Percentiles rank a stretch among this genome's conserved stretches.
phyloP scores from a whole-genome alignment of 2,797 vertebrate genomes.

The Mormyrus hasselquistii region DNA sequence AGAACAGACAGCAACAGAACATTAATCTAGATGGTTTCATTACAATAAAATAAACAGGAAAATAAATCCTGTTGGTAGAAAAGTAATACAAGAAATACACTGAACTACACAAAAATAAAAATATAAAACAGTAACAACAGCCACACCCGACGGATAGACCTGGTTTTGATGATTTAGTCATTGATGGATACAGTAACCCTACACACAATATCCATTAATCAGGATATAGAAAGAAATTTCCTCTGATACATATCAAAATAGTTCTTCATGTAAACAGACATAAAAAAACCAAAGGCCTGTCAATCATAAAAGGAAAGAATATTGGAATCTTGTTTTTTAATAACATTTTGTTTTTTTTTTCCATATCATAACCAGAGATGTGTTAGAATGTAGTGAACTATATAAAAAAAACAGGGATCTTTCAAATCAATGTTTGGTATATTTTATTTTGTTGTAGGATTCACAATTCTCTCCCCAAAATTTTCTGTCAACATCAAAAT shows the following conservation, averaged over 20 bases:
- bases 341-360: not conserved
- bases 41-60: not conserved
- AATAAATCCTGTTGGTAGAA: not conserved
- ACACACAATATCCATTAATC: not conserved
- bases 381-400: not conserved
- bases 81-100: not conserved
- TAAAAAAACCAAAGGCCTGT: not conserved
- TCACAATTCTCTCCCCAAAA: not conserved
- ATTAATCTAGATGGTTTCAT: not conserved
- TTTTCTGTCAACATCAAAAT: not conserved
- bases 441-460: not conserved
- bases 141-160: not conserved
- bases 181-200: not conserved
- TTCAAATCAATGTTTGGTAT: not conserved
- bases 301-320: not conserved
- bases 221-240: not conserved
- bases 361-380: not conserved
- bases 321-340: not conserved
- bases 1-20: not conserved
- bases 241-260: not conserved
- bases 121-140: not conserved
- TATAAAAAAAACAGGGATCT: not conserved
- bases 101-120: not conserved
- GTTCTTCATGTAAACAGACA: not conserved
- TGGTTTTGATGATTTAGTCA: not conserved